Evolutionary conservation across 2,888 invertebrate genomes (phyloP), one percentile per base, ranked within the genome.

Genomic region (Orchesellides sinensis): DNA sequence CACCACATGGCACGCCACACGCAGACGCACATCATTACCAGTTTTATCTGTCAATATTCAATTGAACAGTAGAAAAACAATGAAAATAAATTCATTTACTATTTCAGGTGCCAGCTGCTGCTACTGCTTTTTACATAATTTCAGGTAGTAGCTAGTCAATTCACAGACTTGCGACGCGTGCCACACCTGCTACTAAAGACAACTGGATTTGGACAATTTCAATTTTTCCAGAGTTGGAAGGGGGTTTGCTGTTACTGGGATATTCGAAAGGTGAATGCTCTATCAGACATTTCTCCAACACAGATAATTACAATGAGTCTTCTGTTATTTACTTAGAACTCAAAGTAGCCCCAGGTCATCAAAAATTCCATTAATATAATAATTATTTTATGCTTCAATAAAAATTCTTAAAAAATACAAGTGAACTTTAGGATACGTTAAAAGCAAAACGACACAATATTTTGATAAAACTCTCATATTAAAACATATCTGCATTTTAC

Each of bases 1-100:
- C 21, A 49, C 73, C 81, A 81, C 81, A 81, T 81, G 81, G 81
- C 81, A 73, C 59, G 73, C 74, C 81, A 73, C 74, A 81, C 81
- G 74, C 81, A 27, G n/a, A 29, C 32, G 66, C 73, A 52, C 32
- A 78, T 59, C 81, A 74, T 59, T 80, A 80, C 52, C 80, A 45
- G 72, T 63, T 80, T 68, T 66, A 68, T 81, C 68, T 81, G 73
- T 81, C 81, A 81, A 81, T 81, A 68, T 68, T 81, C 81, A 74
- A 81, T 66, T 56, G 68, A 61, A 47, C 19, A 49, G 25, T 25
- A 49, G 14, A 27, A 49, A 49, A 70, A 72, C 72, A 80, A 70
- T 65, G 72, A 56, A 70, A 72, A 72, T 66, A 61, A 80, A 72
- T 72, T 79, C 65, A 70, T 66, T 56, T 23, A 27, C 56, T 54